These are phyloP conservation scores for Aleadryas rufinucha DNA, from an alignment of 2,113 vertebrate species.

Conservation along the genomic window DNA sequence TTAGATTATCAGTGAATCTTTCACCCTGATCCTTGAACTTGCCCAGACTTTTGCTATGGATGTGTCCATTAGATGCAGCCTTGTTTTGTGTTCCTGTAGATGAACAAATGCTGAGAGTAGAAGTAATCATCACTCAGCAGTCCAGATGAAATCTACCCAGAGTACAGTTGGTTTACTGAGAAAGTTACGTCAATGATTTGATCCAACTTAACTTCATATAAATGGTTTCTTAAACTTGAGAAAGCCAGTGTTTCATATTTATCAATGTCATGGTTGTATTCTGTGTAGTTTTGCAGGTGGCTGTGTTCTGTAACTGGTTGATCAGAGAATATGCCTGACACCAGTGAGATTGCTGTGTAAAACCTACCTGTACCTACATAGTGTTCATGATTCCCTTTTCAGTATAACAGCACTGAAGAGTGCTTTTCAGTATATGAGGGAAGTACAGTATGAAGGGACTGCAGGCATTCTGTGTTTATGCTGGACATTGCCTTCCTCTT, in stretches of 20 bases:
- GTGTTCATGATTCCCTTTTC: not conserved
- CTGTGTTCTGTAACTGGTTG: not conserved
- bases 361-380: not conserved
- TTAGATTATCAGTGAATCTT: not conserved
- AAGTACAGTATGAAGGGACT: not conserved
- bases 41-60: not conserved
- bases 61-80: not conserved
- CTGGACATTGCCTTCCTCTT: not conserved
- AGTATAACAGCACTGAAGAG: not conserved
- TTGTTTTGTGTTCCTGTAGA: not conserved
- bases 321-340: not conserved
- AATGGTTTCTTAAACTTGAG: not conserved
- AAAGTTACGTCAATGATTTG: not conserved
- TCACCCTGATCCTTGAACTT: not conserved
- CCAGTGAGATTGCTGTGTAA: not conserved
- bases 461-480: not conserved
- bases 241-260: not conserved
- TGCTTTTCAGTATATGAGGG: not conserved
- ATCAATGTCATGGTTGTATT: not conserved
- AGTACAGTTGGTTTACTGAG: not conserved
- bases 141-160: not conserved
- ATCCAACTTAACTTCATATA: not conserved
- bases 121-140: not conserved
- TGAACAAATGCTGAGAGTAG: not conserved
- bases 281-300: not conserved